These are phyloP conservation scores for Drosophila malerkotliana DNA, from an alignment of 1,140 invertebrate genomes.

Conservation along the genomic window DNA sequence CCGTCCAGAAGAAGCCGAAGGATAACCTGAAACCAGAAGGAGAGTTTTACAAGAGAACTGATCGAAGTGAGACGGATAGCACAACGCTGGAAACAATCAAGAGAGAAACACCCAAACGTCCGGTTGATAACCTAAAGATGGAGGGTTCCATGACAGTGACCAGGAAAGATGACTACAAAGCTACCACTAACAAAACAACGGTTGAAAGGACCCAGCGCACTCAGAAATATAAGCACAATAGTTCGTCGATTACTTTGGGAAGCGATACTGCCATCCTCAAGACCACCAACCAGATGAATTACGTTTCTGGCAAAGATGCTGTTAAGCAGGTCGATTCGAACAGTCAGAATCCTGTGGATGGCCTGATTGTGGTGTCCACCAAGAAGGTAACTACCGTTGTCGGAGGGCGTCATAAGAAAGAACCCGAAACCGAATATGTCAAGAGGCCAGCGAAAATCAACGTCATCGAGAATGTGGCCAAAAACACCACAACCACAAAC, in stretches of 20 bases:
- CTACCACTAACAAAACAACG: conserved; percentile 55
- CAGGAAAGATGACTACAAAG: conserved; percentile 70
- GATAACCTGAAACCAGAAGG: conserved; percentile 90
- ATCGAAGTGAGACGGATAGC: conserved; percentile 68
- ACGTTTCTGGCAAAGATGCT: conserved; percentile 85
- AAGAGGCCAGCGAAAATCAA: conserved; percentile 75
- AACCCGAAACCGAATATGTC: conserved; percentile 80
- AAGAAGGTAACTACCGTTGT: conserved; percentile 84
- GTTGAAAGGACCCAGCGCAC: conserved; percentile 80
- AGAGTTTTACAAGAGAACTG: conserved; percentile 82
- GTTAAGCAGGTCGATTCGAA: conserved; percentile 78
- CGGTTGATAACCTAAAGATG: conserved; percentile 87
- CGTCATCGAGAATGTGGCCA: conserved; percentile 78
- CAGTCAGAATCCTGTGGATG: conserved; percentile 85
- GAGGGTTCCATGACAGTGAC: conserved; percentile 87
- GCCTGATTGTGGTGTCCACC: conserved; percentile 85
- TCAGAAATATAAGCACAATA: conserved; percentile 86
- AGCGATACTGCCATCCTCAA: conserved; percentile 85
- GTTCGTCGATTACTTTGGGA: conserved; percentile 87
- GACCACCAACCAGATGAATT: conserved; percentile 87
- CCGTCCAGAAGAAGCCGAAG: conserved; percentile 84
- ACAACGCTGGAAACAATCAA: conserved; percentile 84
- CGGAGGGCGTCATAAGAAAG: conserved; percentile 70
- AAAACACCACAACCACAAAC: conserved; percentile 70
- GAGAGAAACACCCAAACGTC: conserved; percentile 85